Evolutionary conservation across 1,140 invertebrate species (phyloP), one percentile per base, ranked within the genome.

Genomic region (Maconellicoccus hirsutus): DNA sequence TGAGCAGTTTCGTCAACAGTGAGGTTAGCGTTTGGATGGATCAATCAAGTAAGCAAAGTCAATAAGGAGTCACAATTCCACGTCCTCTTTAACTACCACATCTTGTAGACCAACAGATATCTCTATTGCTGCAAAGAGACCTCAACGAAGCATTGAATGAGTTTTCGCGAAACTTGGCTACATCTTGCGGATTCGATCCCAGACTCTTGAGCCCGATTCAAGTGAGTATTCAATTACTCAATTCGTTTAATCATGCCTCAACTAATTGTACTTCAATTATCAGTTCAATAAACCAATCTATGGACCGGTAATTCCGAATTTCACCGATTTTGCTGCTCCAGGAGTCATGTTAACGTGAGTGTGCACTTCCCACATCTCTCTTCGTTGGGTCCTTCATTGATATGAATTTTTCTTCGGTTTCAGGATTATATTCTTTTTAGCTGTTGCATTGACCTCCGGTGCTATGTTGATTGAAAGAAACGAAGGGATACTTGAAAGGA

Each of bases 341-440:
- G 94, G 94, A 75, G 90, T 97, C 71, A 94, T 96, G 77, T 81
- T 96, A 73, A 95, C 91, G 91, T 94, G 80, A 87, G 86, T 14
- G 14, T 39, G 6, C n/a, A n/a, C n/a, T n/a, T n/a, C n/a, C 16
- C 33, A 16, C 52, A 27, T 1, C n/a, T 42, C 71, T 70, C 19
- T 71, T 23, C 21, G 38, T 70, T 52, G 52, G 4, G 16, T 59
- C 6, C 16, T 59, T 59, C 3, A 7, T n/a, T n/a, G 3, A 22
- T 22, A 59, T 6, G 16, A 22, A 59, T 59, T 23, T 2, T 23
- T 23, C 4, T 66, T 23, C 8, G 6, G 81, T 81, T 52, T 59
- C 79, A 95, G 93, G n/a, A 96, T 96, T 76, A 91, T 94, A 0
- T 97, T 95, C 83, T 96, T 97, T 84, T 84, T 96, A 81, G 85